Evolutionary conservation across 2,113 vertebrate genomes (phyloP).

Genomic region (Hippolais icterina): DNA sequence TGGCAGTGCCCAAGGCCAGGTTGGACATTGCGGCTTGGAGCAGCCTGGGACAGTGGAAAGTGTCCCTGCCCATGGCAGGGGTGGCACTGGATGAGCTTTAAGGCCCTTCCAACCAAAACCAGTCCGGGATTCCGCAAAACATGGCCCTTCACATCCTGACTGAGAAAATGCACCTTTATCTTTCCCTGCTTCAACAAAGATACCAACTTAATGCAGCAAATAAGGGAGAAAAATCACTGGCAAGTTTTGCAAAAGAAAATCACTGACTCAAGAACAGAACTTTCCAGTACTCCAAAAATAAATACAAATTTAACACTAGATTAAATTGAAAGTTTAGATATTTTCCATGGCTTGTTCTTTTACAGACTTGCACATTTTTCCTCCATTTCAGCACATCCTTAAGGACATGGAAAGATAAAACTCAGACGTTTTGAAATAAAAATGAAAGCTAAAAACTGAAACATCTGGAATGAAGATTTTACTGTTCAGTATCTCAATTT

Average conservation of each 20-base stretch:
- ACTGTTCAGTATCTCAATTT: background rate
- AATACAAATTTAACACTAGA: background rate
- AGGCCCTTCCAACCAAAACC: background rate
- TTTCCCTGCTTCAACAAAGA: background rate
- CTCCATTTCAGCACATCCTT: background rate
- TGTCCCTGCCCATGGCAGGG: background rate
- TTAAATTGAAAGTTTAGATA: background rate
- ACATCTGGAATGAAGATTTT: background rate
- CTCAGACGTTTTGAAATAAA: background rate
- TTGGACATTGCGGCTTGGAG: rapidly evolving
- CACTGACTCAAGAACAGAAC: background rate
- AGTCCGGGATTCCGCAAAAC: background rate
- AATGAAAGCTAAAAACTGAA: background rate
- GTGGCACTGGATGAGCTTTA: rapidly evolving
- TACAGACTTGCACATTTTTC: background rate
- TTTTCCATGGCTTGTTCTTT: background rate
- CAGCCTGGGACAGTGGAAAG: background rate
- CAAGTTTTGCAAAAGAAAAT: background rate
- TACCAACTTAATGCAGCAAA: background rate
- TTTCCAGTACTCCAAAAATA: background rate
- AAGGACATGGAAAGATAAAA: background rate
- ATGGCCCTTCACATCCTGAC: background rate
- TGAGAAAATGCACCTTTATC: background rate
- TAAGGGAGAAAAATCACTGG: background rate
- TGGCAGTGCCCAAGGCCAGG: background rate